Evolutionary conservation across 2,113 vertebrate genomes (phyloP), one percentile per base, ranked within the genome.

Genomic region (Cheilinus undulatus): DNA sequence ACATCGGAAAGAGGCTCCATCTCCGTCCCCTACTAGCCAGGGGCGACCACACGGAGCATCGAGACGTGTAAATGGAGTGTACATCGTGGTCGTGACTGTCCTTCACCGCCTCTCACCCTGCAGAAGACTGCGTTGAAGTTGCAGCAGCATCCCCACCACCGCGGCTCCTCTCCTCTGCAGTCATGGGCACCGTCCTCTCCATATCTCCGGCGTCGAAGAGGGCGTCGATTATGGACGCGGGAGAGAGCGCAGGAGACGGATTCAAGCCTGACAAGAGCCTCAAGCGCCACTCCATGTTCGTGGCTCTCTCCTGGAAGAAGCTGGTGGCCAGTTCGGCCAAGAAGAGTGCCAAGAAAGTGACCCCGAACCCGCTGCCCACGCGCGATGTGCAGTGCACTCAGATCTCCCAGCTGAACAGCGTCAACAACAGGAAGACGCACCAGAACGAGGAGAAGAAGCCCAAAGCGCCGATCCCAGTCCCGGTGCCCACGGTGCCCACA

Each of bases 131-230:
- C 72, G 56, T 63, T 68, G 20, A 69, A 64, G 69, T 49, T 62
- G 66, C 49, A 32, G 66, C 84, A 73, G 68, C 88, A 69, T 80
- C 85, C 77, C 32, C 12, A 69, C 15, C 78, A 40, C 76, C 80
- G 69, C 77, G 73, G 56, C 82, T 51, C n/a, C 76, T 19, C 19
- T 66, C 69, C 78, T 69, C 12, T 11, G 78, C 87, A 83, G 76
- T 34, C 69, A 99, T 99, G 97, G 97, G 97, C 61, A 97, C 97
- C 75, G 95, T 97, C 69, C 94, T 99, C 62, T 99, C 97, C 4
- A 93, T 99, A 63, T 96, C 95, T 11, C 96, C 97, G 17, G 52
- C 81, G 28, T 74, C 73, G 5, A 93, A 94, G 81, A 97, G 96
- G 82, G 93, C 92, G 20, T 86, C 91, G 12, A 88, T 91, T 12